Evolutionary conservation across 2,888 invertebrate species (phyloP).

Genomic region (Philhelius pedissequus): DNA sequence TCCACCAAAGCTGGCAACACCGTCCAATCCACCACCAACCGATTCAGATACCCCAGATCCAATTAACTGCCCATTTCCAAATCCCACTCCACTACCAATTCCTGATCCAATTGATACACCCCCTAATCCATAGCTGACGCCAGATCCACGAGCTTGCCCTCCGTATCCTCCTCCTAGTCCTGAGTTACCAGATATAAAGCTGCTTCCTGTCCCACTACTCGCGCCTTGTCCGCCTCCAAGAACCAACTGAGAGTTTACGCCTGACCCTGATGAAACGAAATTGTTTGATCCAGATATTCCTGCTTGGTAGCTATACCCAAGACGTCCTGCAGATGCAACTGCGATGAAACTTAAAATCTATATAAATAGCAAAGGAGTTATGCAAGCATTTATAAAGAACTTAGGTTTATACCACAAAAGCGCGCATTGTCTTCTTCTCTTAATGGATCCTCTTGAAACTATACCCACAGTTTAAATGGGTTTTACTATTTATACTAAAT

Average conservation of each 20-base stretch:
- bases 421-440: conserved; percentile 33
- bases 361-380: not conserved
- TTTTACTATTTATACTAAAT: conserved; percentile 48
- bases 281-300: not conserved
- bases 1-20: not conserved
- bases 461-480: not conserved
- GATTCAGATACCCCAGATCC: not conserved
- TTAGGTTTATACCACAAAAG: conserved; percentile 32
- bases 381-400: not conserved
- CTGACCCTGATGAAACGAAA: not conserved
- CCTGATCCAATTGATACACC: conserved; percentile 1
- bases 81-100: not conserved
- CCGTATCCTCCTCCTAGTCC: conserved; percentile 28
- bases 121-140: not conserved
- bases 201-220: conserved; percentile 28
- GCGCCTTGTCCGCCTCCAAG: conserved; percentile 43
- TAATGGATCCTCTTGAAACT: conserved; percentile 24
- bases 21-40: not conserved
- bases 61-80: not conserved
- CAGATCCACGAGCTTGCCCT: not conserved
- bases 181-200: not conserved
- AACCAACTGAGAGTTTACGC: conserved; percentile 6
- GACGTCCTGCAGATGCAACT: conserved; percentile 70
- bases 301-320: conserved; percentile 72
- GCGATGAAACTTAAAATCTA: conserved; percentile 51